Conservation (phyloP, 2,888 invertebrate genomes). For the Koerneria pararmatus region DNA sequence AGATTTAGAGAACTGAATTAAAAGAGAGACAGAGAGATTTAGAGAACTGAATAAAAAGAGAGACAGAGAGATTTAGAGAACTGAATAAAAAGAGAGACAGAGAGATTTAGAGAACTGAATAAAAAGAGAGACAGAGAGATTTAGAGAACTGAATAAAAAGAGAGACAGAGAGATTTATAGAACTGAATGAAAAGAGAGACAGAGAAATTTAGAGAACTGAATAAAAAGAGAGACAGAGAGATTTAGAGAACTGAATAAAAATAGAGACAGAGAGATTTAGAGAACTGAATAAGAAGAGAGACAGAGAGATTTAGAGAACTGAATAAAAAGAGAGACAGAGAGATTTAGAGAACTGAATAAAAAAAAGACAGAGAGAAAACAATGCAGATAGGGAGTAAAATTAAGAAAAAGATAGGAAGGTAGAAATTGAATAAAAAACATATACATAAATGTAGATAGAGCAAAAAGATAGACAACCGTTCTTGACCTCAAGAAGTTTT, state of each 20-base stretch:
- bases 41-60: not conserved
- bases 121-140: constrained; percentile 9
- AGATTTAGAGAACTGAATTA: constrained; percentile 6
- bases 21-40: not conserved
- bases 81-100: not conserved
- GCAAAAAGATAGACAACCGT: not conserved
- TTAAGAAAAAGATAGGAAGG: not conserved
- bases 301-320: not conserved
- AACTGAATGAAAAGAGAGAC: not conserved
- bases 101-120: not conserved
- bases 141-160: too few species aligned
- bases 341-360: not conserved
- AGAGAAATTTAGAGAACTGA: not conserved
- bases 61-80: constrained; percentile 2
- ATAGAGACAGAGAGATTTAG: not conserved
- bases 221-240: not conserved
- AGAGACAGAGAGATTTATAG: constrained; percentile 1
- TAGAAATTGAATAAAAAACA: not conserved
- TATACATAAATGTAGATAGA: not conserved
- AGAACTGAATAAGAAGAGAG: not conserved
- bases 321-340: not conserved
- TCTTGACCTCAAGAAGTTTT: not conserved
- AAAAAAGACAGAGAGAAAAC: not conserved
- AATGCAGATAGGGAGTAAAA: too few species aligned
- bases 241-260: not conserved